These are phyloP conservation scores for Tinea trinotella DNA, from an alignment of 2,888 invertebrate genomes.

Conservation along the genomic window DNA sequence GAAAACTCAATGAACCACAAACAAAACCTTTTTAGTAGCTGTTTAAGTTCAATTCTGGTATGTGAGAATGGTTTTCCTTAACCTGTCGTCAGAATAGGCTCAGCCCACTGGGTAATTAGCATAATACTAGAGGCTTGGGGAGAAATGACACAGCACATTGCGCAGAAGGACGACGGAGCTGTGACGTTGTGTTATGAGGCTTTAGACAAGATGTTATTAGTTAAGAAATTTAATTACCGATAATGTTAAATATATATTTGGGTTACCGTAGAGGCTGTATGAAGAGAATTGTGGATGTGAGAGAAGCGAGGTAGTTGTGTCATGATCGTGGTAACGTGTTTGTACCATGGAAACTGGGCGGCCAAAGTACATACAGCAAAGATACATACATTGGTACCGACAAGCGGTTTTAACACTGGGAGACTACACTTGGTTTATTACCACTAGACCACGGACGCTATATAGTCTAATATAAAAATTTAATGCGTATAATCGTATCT, in stretches of 20 bases:
- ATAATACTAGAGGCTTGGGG: conserved; percentile 25
- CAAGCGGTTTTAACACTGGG: too few species aligned
- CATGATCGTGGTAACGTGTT: too few species aligned
- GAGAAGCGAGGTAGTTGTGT: too few species aligned
- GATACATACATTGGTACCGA: too few species aligned
- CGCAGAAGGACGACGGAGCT: conserved; percentile 36
- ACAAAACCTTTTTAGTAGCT: background rate
- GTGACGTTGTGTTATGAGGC: conserved; percentile 26
- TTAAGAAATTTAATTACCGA: too few species aligned
- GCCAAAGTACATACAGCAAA: too few species aligned
- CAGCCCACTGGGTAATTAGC: conserved; percentile 25
- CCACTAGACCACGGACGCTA: background rate
- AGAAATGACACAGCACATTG: conserved; percentile 52
- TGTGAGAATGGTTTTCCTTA: background rate
- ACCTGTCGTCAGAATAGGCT: conserved; percentile 14
- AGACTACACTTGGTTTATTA: too few species aligned
- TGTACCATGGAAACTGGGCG: too few species aligned
- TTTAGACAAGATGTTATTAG: background rate
- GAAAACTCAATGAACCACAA: too few species aligned
- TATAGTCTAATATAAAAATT: background rate
- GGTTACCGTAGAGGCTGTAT: too few species aligned
- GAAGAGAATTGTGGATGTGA: too few species aligned
- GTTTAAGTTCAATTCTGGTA: background rate
- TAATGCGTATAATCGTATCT: background rate
- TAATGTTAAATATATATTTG: too few species aligned